Evolutionary conservation across 2,888 invertebrate species (phyloP).

Genomic region (Lasioglossum zephyrum): DNA sequence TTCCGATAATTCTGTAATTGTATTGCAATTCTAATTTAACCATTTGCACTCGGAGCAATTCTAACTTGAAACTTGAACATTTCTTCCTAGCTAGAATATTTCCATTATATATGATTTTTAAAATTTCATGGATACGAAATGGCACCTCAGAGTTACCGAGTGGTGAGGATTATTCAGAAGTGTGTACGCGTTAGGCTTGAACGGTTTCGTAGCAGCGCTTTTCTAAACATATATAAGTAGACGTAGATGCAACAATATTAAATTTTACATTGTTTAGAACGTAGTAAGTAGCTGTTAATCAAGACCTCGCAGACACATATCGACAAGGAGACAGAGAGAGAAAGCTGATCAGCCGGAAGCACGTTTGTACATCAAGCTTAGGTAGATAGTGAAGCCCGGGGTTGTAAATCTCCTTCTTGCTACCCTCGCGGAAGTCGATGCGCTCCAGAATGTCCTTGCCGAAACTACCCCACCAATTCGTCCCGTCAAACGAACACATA

Average conservation of each 20-base stretch:
- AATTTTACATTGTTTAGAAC: background rate
- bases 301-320: background rate
- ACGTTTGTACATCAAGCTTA: background rate
- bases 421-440: background rate
- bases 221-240: no score
- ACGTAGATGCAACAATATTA: background rate
- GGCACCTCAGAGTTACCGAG: no score
- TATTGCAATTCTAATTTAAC: background rate
- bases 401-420: slow-evolving; percentile 5
- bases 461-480: background rate
- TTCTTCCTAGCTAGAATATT: no score
- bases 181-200: no score
- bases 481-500: background rate
- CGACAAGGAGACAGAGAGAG: background rate
- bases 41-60: no score
- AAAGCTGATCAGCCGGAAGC: background rate
- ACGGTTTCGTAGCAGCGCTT: no score
- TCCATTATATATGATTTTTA: no score
- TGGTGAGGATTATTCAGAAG: no score
- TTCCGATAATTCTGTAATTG: background rate
- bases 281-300: background rate
- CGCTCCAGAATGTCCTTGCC: background rate
- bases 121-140: no score
- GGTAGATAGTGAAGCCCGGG: background rate
- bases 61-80: no score